Evolutionary conservation across 1,140 invertebrate genomes (phyloP), one percentile per base, ranked within the genome.

Genomic region (Cydia pomonella): DNA sequence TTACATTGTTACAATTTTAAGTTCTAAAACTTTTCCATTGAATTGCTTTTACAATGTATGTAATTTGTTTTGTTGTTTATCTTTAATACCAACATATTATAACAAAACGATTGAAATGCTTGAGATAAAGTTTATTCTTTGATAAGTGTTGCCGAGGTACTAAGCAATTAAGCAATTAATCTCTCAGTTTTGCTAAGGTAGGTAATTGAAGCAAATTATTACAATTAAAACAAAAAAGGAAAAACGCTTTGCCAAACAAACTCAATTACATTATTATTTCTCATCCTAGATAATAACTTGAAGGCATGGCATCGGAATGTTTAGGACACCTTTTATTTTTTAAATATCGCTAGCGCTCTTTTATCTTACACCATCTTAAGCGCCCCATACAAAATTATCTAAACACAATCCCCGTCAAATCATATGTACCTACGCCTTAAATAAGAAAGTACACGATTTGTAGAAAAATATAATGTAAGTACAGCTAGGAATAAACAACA

Each of bases 1-100:
- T 10, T 16, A 18, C 29, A 21, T 38, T 16, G 6, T 18, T 21
- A 21, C 50, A 10, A 33, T 38, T 69, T 69, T 10, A 18, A 18
- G 29, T 38, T 33, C 18, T 33, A 38, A 69, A 10, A 41, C n/a
- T 9, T 23, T 13, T n/a, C 3, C 4, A 33, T 69, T 33, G 18
- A 69, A 33, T 69, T 38, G 3, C 3, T 33, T 33, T 69, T 38
- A 59, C 53, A 59, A 12, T 38, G 62, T 66, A 23, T 7, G 1
- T 18, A 25, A 16, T 29, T 66, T 66, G 63, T 33, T 66, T 66
- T 25, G 59, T 27, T 63, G 6, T 63, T 66, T 66, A 50, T 18
- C 47, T 50, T 6, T 50, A n/a, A n/a, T 18, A n/a, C 47, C n/a
- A 18, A 50, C 47, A 18, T 50, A n/a, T 50, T 41, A 13, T 44